These are phyloP conservation scores for Pocota personata DNA, from an alignment of 2,888 invertebrate species.

Conservation along the genomic window DNA sequence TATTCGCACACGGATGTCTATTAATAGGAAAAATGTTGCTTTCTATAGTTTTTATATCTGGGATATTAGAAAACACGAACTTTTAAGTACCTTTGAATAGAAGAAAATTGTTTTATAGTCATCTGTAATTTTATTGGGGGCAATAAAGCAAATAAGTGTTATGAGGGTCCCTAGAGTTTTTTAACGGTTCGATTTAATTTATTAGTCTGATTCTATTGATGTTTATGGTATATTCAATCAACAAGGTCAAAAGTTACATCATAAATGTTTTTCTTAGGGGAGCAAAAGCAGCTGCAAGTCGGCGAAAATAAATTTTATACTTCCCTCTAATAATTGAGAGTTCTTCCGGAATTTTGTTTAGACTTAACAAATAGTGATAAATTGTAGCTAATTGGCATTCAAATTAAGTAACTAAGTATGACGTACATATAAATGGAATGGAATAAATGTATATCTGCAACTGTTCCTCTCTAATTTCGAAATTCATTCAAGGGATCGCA, in stretches of 20 bases:
- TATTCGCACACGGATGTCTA: conserved; percentile 21
- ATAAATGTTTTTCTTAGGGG: background rate
- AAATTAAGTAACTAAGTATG: too few species aligned
- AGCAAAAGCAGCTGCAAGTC: background rate
- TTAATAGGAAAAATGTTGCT: conserved; percentile 16
- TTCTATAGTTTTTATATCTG: background rate
- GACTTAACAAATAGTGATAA: background rate
- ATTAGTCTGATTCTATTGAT: background rate
- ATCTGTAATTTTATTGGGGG: conserved; percentile 4
- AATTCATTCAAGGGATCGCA: too few species aligned
- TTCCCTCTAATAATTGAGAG: background rate
- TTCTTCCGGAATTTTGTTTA: background rate
- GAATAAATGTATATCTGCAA: too few species aligned
- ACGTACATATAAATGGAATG: too few species aligned
- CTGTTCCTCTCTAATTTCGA: too few species aligned
- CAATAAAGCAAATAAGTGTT: conserved; percentile 11
- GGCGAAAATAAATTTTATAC: background rate
- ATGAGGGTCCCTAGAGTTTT: background rate
- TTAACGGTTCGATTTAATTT: background rate
- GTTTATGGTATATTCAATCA: background rate
- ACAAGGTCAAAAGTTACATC: background rate
- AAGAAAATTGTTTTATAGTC: background rate
- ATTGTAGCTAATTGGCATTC: too few species aligned
- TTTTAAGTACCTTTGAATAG: conserved; percentile 22
- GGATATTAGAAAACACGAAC: conserved; percentile 27